These are phyloP conservation scores for Conus betulinus DNA, from an alignment of 1,140 invertebrate species.

Conservation along the genomic window DNA sequence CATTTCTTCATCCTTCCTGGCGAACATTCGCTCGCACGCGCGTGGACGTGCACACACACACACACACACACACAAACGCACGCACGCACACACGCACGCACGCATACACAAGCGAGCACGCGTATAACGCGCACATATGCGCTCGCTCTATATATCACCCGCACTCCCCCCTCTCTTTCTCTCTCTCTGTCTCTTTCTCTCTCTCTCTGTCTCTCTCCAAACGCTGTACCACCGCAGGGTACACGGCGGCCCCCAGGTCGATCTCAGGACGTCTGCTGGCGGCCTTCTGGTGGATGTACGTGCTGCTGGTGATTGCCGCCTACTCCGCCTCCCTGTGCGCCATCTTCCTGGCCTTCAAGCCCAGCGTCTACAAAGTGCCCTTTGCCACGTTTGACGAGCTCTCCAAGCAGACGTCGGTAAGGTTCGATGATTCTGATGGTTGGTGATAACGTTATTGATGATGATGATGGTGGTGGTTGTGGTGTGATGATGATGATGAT, in stretches of 20 bases:
- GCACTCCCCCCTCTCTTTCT: neutral
- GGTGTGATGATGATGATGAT: neutral
- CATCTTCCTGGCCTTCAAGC: constrained; percentile 33
- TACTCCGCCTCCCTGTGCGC: constrained; percentile 46
- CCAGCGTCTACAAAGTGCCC: constrained; percentile 15
- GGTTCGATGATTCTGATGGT: neutral
- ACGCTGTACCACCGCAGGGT: constrained; percentile 33
- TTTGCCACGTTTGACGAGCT: constrained; percentile 45
- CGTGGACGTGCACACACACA: too few species aligned
- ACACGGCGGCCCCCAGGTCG: constrained; percentile 47
- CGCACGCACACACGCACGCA: too few species aligned
- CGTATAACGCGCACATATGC: too few species aligned
- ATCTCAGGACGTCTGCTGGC: constrained; percentile 44
- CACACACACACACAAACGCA: too few species aligned
- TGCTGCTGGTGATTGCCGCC: constrained; percentile 41
- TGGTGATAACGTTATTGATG: too few species aligned
- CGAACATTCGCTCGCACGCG: too few species aligned
- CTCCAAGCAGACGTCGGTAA: constrained; percentile 29
- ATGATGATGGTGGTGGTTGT: neutral
- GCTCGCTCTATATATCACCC: too few species aligned
- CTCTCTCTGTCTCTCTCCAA: neutral
- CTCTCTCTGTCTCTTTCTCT: neutral
- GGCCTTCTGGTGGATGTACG: constrained; percentile 24
- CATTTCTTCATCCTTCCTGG: too few species aligned
- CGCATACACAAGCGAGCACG: too few species aligned